phyloP scores from a whole-genome alignment of 1,140 invertebrate genomes.

The Copidosoma floridanum region DNA sequence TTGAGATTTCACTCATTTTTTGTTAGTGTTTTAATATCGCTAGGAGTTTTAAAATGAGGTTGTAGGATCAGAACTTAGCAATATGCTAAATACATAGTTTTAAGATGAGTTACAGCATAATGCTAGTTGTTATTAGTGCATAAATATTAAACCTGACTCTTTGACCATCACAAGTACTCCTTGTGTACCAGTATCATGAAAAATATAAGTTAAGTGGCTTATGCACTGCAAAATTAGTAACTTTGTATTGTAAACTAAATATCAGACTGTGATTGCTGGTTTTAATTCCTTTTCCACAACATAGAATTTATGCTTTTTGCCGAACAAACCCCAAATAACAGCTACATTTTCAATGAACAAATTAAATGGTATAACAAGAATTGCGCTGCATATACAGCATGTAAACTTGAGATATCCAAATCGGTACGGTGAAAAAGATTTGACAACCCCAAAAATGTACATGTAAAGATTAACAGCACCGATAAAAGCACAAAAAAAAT shows the following conservation, averaged over 20 bases:
- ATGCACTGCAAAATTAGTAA: slow-evolving; percentile 3
- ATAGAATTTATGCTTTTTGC: slow-evolving; percentile 94
- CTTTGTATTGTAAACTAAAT: slow-evolving; percentile 13
- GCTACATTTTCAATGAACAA: slow-evolving; percentile 91
- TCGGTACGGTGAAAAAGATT: slow-evolving; percentile 87
- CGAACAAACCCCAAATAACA: slow-evolving; percentile 87
- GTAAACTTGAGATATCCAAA: slow-evolving; percentile 78
- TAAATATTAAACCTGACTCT: slow-evolving; percentile 3
- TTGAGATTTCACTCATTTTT: neutral
- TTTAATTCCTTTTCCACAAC: slow-evolving; percentile 84
- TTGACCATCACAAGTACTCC: slow-evolving; percentile 25
- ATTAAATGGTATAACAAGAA: slow-evolving; percentile 88
- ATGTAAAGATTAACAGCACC: slow-evolving; percentile 92
- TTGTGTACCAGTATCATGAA: slow-evolving; percentile 21
- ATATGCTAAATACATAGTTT: slow-evolving; percentile 7
- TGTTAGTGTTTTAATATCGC: neutral
- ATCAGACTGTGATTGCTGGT: slow-evolving; percentile 60
- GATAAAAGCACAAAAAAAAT: slow-evolving; percentile 85
- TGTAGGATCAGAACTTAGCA: neutral
- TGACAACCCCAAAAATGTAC: slow-evolving; percentile 94
- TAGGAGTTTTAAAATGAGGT: neutral
- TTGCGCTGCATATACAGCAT: slow-evolving; percentile 78
- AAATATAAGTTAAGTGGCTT: slow-evolving; percentile 14
- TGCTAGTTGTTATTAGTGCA: neutral
- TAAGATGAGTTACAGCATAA: neutral